phyloP scores from a whole-genome alignment of 1,140 invertebrate species.

The Neelides sp. region DNA sequence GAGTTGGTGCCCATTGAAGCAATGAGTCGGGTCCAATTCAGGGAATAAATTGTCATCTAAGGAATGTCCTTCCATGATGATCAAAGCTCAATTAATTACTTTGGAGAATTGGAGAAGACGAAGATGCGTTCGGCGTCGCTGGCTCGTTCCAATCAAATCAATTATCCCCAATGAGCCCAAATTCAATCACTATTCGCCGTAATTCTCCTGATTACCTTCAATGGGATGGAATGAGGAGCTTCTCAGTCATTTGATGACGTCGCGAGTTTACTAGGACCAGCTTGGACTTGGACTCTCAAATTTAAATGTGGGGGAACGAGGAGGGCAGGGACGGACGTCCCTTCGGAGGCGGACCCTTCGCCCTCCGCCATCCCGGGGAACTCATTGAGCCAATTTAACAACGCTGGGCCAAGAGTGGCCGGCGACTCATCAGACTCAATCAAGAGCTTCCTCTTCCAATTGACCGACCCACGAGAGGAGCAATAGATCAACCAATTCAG shows the following conservation, averaged over 20 bases:
- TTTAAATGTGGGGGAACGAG: not conserved
- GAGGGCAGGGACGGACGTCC: not conserved
- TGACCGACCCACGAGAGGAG: no score
- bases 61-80: slow-evolving; percentile 31
- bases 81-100: slow-evolving; percentile 27
- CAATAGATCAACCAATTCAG: no score
- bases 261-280: not conserved
- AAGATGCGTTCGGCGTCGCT: slow-evolving; percentile 14
- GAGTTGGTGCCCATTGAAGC: slow-evolving; percentile 28
- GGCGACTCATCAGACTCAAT: slow-evolving; percentile 9
- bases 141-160: slow-evolving; percentile 29
- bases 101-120: slow-evolving; percentile 11
- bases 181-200: slow-evolving; percentile 24
- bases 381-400: slow-evolving; percentile 16
- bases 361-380: no score
- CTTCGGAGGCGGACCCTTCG: no score
- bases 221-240: not conserved
- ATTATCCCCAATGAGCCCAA: slow-evolving; percentile 31
- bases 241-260: not conserved
- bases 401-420: slow-evolving; percentile 2
- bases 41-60: slow-evolving; percentile 31
- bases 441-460: slow-evolving; percentile 16
- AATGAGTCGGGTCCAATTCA: slow-evolving; percentile 30
- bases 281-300: not conserved
- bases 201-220: slow-evolving; percentile 8